phyloP scores from a whole-genome alignment of 2,113 vertebrate genomes.

The Cyprinodon variegatus region DNA sequence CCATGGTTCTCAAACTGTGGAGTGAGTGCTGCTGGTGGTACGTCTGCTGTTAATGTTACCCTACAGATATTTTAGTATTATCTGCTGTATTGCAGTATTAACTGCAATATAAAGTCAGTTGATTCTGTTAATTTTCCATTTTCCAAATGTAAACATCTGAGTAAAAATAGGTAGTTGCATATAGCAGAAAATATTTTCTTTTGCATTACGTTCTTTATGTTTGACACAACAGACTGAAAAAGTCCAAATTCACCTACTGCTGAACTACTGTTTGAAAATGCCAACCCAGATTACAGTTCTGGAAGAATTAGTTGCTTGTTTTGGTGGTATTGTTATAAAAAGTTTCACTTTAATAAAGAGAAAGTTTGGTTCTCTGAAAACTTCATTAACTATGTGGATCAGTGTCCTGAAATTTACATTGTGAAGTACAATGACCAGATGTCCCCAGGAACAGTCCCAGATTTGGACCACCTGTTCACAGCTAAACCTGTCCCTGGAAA shows the following conservation, averaged over 20 bases:
- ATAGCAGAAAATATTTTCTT: background rate
- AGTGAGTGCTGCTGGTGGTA: background rate
- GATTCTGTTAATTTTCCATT: background rate
- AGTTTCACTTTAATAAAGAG: background rate
- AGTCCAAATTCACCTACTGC: too few species aligned
- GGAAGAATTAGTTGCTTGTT: background rate
- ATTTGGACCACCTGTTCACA: too few species aligned
- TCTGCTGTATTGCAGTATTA: too few species aligned
- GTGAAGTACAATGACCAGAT: too few species aligned
- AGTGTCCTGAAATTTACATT: background rate
- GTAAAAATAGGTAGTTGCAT: background rate
- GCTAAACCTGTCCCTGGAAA: too few species aligned
- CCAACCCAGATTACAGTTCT: background rate
- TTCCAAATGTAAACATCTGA: background rate
- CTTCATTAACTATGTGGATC: background rate
- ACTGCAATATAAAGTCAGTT: too few species aligned
- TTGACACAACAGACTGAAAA: too few species aligned
- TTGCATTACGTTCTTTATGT: too few species aligned
- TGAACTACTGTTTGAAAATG: too few species aligned
- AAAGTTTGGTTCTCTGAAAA: slow-evolving; percentile 16
- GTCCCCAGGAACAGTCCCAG: too few species aligned
- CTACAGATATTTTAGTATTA: background rate
- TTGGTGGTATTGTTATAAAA: background rate
- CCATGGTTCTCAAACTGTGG: background rate
- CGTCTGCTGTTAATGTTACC: background rate